phyloP scores from a whole-genome alignment of 1,140 invertebrate genomes.

The Lethocerus indicus region DNA sequence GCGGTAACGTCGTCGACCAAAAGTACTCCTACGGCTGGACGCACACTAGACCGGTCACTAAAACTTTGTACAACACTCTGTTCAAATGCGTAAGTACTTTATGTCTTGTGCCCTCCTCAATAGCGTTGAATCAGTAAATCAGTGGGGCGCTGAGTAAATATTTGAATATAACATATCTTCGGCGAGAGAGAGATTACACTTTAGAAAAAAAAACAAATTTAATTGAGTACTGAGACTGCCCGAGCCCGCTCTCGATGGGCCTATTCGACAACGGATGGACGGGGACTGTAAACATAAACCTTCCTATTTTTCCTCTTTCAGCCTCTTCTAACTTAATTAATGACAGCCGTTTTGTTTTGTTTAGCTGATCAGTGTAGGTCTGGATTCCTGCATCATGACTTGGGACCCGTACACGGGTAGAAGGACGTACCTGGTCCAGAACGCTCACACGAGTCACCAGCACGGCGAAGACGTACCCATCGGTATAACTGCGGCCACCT shows the following conservation, averaged over 20 bases:
- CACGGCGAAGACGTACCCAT: conserved; percentile 39
- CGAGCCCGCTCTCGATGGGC: too few relatives aligned
- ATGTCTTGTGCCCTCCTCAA: neutral
- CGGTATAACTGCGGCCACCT: conserved; percentile 58
- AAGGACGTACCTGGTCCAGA: conserved; percentile 37
- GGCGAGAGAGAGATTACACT: neutral
- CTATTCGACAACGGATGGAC: too few relatives aligned
- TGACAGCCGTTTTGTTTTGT: neutral
- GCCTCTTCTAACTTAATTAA: neutral
- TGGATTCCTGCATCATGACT: conserved; percentile 1
- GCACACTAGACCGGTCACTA: conserved; percentile 1
- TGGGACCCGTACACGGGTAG: conserved; percentile 43
- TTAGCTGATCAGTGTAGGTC: neutral
- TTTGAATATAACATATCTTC: neutral
- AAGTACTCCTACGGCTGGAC: conserved; percentile 43
- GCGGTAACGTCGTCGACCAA: conserved; percentile 28
- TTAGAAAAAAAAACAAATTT: too few relatives aligned
- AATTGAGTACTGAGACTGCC: too few relatives aligned
- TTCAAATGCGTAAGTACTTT: neutral
- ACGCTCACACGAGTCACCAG: conserved; percentile 39
- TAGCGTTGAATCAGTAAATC: neutral
- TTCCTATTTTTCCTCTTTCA: neutral
- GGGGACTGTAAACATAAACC: too few relatives aligned
- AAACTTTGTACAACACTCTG: neutral
- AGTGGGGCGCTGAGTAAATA: neutral